Evolutionary conservation across 2,888 invertebrate genomes (phyloP).

Genomic region (Leistus spinibarbis): DNA sequence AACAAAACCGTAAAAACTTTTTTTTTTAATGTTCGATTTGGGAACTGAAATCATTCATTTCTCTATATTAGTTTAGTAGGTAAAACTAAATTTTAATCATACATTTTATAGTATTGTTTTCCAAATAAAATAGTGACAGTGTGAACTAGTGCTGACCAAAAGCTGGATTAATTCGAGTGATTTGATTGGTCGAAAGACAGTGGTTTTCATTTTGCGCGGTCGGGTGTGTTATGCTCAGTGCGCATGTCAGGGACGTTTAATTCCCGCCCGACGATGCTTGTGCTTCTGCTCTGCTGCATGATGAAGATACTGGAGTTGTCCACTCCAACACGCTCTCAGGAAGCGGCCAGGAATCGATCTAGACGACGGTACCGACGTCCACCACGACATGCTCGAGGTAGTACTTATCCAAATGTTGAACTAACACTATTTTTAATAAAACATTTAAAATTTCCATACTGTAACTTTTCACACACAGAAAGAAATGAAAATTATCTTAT

Average conservation of each 20-base stretch:
- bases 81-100: no score
- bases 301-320: constrained; percentile 67
- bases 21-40: no score
- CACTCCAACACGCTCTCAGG: constrained; percentile 1
- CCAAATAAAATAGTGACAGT: not conserved
- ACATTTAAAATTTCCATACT: no score
- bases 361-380: constrained; percentile 4
- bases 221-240: constrained; percentile 7
- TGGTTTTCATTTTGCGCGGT: not conserved
- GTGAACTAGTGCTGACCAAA: not conserved
- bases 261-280: constrained; percentile 56
- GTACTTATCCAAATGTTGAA: not conserved
- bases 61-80: no score
- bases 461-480: no score
- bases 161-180: not conserved
- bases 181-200: not conserved
- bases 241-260: constrained; percentile 16
- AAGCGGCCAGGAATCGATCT: not conserved
- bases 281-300: constrained; percentile 65
- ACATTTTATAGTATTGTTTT: no score
- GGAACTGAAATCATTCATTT: no score
- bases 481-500: no score
- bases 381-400: not conserved
- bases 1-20: no score
- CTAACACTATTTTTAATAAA: no score